These are phyloP conservation scores for Drosophila atripex DNA, from an alignment of 2,888 invertebrate genomes.

Conservation along the genomic window DNA sequence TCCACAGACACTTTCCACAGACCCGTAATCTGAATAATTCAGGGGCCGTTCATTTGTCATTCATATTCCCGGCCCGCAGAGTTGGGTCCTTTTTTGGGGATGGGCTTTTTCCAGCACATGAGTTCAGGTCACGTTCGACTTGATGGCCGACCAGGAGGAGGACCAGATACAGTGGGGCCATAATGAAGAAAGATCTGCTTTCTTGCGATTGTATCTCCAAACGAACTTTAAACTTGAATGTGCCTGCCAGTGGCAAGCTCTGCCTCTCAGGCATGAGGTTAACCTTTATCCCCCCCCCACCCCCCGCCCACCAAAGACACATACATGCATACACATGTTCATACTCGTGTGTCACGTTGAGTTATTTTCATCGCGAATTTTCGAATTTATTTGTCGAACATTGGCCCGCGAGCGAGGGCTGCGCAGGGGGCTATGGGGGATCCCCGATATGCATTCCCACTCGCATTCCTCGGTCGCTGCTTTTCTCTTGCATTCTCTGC, in stretches of 20 bases:
- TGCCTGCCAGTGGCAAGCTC: too few relatives aligned
- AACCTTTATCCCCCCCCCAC: neutral
- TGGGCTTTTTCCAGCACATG: conserved; percentile 1
- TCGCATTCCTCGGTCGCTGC: conserved; percentile 58
- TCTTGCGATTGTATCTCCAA: neutral
- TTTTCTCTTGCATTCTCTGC: conserved; percentile 36
- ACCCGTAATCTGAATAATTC: conserved; percentile 19
- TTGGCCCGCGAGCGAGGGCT: conserved; percentile 37
- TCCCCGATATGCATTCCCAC: conserved; percentile 59
- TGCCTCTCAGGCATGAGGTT: neutral
- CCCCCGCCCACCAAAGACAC: neutral
- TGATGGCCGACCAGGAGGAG: neutral
- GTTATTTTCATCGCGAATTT: conserved; percentile 73
- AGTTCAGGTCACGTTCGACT: conserved; percentile 16
- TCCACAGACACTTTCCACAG: conserved; percentile 7
- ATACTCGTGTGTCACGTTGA: conserved; percentile 58
- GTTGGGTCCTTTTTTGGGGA: neutral
- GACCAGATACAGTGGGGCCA: neutral
- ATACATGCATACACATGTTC: neutral
- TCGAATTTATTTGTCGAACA: conserved; percentile 69
- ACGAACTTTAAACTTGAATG: neutral
- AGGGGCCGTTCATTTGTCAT: conserved; percentile 18
- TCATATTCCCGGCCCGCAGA: conserved; percentile 1
- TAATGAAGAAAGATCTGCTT: neutral
- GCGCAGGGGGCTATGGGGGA: conserved; percentile 14